Evolutionary conservation across 2,888 invertebrate genomes (phyloP), one percentile per base, ranked within the genome.

Genomic region (Harpalus rubripes): DNA sequence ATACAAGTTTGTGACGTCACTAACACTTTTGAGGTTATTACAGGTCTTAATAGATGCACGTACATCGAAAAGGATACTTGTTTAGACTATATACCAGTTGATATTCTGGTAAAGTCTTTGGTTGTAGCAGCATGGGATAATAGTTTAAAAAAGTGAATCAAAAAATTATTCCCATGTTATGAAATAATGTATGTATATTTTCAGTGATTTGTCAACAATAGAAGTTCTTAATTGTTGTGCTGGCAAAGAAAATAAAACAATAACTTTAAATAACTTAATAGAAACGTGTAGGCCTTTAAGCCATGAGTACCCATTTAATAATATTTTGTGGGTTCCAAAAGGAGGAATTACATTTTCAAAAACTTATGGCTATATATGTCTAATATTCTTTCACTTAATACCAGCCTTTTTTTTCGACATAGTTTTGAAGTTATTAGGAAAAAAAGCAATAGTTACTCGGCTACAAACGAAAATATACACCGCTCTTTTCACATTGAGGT

Each of bases 41-140:
- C 26, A 92, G 94, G 98, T 7, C 93, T 98, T 1, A 91, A 97
- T 87, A 93, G 96, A 8, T 94, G 95, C 3, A 89, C 95, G 86
- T 94, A 94, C 87, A 93, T 94, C 0, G 92, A 95, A 84, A 92
- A 93, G 0, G 90, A 93, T 0, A 90, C 94, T 0, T 91, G 93
- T 2, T 93, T 95, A 0, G 97, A 98, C 90, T 96, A 95, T 85
- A 94, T 97, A 72, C 96, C 98, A 0, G 97, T 96, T 0, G 98
- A 98, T 89, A 89, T 96, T 0, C 94, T 95, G 0, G 95, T 95
- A 58, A 96, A 95, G 89, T 93, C 94, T 52, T 93, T 97, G 89
- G 92, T 97, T 5, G 92, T 93, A 0, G 93, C 95, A 0, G 94
- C 94, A 0, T 96, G 96, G 95, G 92, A 94, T 79, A 26, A 56